Conservation (phyloP, 1,140 invertebrate species). For the Ooceraea biroi region DNA sequence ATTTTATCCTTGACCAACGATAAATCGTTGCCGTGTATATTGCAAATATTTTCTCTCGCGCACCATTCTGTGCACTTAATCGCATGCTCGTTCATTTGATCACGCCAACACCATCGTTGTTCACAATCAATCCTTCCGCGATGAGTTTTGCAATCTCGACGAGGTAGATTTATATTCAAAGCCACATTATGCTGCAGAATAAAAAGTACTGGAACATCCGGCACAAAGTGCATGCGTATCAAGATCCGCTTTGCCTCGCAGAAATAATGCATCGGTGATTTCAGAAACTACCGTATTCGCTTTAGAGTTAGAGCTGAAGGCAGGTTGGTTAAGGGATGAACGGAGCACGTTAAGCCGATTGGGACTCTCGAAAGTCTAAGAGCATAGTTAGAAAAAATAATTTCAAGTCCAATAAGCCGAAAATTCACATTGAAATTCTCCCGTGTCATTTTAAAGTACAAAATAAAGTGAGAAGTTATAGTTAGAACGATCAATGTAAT, state of each 20-base stretch:
- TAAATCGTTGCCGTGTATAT: background rate
- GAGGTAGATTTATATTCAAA: conserved; percentile 32
- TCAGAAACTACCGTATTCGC: conserved; percentile 57
- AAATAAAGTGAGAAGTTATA: background rate
- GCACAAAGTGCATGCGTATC: conserved; percentile 49
- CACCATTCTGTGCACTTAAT: conserved; percentile 21
- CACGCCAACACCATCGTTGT: conserved; percentile 2
- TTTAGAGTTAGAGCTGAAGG: conserved; percentile 52
- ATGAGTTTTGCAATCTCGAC: conserved; percentile 2
- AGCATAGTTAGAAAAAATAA: conserved; percentile 19
- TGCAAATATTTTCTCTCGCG: conserved; percentile 34
- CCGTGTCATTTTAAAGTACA: background rate
- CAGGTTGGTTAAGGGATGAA: conserved; percentile 28
- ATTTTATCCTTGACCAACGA: background rate
- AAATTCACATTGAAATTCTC: background rate
- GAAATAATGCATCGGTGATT: conserved; percentile 51
- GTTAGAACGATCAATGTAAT: background rate
- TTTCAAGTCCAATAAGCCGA: conserved; percentile 10
- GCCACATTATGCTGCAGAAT: conserved; percentile 33
- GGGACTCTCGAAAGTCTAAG: background rate
- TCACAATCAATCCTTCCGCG: background rate
- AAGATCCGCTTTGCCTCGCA: conserved; percentile 51
- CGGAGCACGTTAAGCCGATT: conserved; percentile 46
- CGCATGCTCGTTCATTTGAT: background rate
- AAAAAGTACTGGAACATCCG: conserved; percentile 23